Percentiles rank a stretch among this genome's conserved stretches.
Evolutionary conservation across 2,113 vertebrate genomes (phyloP).

Genomic region (Corvus moneduloides): DNA sequence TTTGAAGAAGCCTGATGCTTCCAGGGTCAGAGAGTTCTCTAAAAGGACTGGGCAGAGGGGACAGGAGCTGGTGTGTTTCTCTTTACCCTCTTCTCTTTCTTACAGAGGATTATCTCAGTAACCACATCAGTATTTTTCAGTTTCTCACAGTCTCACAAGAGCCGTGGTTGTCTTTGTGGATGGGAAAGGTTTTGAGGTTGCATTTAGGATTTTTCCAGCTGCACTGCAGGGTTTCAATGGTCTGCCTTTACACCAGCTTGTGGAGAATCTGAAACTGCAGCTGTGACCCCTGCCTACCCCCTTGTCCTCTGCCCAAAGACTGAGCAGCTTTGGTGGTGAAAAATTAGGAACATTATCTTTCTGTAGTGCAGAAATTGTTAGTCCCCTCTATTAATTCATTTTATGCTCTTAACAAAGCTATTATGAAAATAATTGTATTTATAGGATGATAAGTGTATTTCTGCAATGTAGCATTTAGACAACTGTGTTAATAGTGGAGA

Average conservation of each 20-base stretch:
- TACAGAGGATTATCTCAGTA: neutral
- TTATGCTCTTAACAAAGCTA: neutral
- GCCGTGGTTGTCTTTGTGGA: neutral
- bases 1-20: neutral
- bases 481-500: neutral
- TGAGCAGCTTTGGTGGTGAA: neutral
- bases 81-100: neutral
- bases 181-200: slow-evolving; percentile 31
- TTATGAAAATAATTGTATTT: neutral
- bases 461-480: neutral
- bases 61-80: neutral
- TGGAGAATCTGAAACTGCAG: neutral
- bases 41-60: neutral
- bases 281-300: neutral
- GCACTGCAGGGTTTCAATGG: neutral
- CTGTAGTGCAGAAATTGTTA: neutral
- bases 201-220: slow-evolving; percentile 39
- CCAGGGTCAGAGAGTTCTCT: neutral
- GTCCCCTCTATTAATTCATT: neutral
- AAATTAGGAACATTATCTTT: neutral
- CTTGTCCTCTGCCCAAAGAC: neutral
- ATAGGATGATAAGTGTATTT: neutral
- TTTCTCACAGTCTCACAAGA: slow-evolving; percentile 9
- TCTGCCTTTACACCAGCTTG: neutral
- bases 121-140: neutral